A percentile compares a stretch with the other conserved stretches of the same genome.
Conservation (phyloP, 2,888 invertebrate genomes). For the Andrena bicolor region DNA sequence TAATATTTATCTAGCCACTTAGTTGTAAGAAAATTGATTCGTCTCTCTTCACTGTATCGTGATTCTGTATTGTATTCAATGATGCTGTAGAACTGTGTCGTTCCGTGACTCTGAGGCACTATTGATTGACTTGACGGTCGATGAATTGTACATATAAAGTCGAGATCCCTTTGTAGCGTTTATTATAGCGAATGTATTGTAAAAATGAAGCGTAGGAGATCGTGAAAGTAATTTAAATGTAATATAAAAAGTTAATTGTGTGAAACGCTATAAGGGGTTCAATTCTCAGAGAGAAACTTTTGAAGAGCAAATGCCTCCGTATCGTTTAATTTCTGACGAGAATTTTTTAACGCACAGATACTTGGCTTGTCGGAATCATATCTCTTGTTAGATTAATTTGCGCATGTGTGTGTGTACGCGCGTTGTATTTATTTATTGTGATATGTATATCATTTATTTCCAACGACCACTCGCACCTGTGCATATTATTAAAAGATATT, state of each 20-base stretch:
- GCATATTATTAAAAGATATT: slow-evolving; percentile 50
- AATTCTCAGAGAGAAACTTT: not conserved
- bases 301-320: not conserved
- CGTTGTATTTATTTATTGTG: slow-evolving; percentile 62
- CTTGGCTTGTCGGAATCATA: slow-evolving; percentile 33
- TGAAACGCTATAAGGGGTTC: slow-evolving; percentile 5
- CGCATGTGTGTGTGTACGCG: slow-evolving; percentile 51
- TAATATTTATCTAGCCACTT: slow-evolving; percentile 40
- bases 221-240: not conserved
- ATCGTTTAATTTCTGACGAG: slow-evolving; percentile 13
- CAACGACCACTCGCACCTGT: slow-evolving; percentile 42
- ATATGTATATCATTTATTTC: slow-evolving; percentile 50
- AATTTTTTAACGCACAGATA: slow-evolving; percentile 40
- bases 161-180: slow-evolving; percentile 14
- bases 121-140: not conserved
- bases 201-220: slow-evolving; percentile 7
- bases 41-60: slow-evolving; percentile 5
- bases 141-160: slow-evolving; percentile 25
- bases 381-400: slow-evolving; percentile 30
- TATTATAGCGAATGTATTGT: not conserved
- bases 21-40: slow-evolving; percentile 21
- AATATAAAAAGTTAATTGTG: not conserved
- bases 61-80: slow-evolving; percentile 19
- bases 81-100: slow-evolving; percentile 1
- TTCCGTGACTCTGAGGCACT: not conserved